Base-by-base conservation (phyloP, 2,888 invertebrate species). In the Protodeltote pygarga region DNA sequence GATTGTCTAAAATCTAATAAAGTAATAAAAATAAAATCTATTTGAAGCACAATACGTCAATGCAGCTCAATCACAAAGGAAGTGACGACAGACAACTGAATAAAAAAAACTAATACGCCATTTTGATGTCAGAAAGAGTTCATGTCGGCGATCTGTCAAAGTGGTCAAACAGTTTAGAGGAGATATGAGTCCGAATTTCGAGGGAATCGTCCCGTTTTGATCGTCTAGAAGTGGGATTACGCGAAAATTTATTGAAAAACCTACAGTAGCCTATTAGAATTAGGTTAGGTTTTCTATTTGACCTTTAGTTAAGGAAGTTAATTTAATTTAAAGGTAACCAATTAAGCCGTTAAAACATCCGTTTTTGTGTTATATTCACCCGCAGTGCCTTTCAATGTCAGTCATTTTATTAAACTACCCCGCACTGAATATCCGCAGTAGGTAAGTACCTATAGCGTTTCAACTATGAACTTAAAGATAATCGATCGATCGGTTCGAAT, bases 141-240 rank as follows among this genome's bases (percentile, higher is more conserved):
- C 87, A 86, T 80, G 89, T 87, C 83, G 83, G 81, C 88, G 85
- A 88, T 89, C 89, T 91, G 92, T 91, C 91, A 91, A 89, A 89
- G 89, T 87, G 89, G 85, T 85, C 89, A 87, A 90, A 91, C 87
- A 48, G 51, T 58, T 52, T 47, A 53, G 34, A 46, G 63, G 48
- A 5, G 35, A 28, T 47, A 53, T 49, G 11, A 20, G 20, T 61
- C 10, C 5, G 38, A 33, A 20, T 19, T 59, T 47, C 48, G 31
- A 31, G 13, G 51, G 42, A 51, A 27, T 41, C 6, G 42, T 53
- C 41, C 35, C 13, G 13, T 9, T 47, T 48, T 44, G 5, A 5
- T 27, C 24, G 11, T 8, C 1, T 5, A 10, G 20, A 20, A 6
- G 16, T n/a, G 5, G 2, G 8, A n/a, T 19, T 21, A n/a, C 5